Evolutionary conservation across 1,140 invertebrate genomes (phyloP), one percentile per base, ranked within the genome.

Genomic region (Eumaeus atala): DNA sequence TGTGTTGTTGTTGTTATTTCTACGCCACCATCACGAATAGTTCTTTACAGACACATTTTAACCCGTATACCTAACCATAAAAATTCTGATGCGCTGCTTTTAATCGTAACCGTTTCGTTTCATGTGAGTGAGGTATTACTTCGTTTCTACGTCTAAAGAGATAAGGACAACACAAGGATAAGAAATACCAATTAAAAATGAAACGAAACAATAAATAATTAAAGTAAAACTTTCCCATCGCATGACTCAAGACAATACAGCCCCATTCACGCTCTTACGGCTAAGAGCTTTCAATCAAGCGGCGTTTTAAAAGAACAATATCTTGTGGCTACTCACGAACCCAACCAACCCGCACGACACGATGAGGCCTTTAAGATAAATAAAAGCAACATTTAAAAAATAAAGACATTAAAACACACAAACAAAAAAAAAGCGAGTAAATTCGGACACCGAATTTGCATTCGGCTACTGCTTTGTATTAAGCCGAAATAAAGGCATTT

Each of bases 231-330:
- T 61, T 58, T 64, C 53, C 50, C 64, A 66, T 66, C 58, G 61
- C 64, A 55, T 60, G 58, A 56, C 58, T 67, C 34, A 49, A 62
- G 59, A 65, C 58, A 64, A 66, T 66, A 61, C 64, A 64, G 54
- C 33, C 21, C 40, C 57, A 48, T 58, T 55, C 42, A 48, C 57
- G 54, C 37, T 56, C 35, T 66, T 62, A 59, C 60, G 68, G 61
- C 70, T 76, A 74, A 80, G 70, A 72, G 67, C 74, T 62, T 77
- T 72, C 70, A 67, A 69, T 70, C 66, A 76, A 60, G 69, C 70
- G 74, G 73, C 64, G 37, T 63, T 59, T 65, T 68, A 61, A 70
- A 74, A 74, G 68, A 74, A 77, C 74, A 74, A 76, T 80, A 83
- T 80, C 72, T 70, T 51, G 48, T 50, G 48, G 50, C 55, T 51